Percentiles rank a stretch among this genome's conserved stretches.
Conservation (phyloP, 2,113 vertebrate species). For the Macrotus californicus region DNA sequence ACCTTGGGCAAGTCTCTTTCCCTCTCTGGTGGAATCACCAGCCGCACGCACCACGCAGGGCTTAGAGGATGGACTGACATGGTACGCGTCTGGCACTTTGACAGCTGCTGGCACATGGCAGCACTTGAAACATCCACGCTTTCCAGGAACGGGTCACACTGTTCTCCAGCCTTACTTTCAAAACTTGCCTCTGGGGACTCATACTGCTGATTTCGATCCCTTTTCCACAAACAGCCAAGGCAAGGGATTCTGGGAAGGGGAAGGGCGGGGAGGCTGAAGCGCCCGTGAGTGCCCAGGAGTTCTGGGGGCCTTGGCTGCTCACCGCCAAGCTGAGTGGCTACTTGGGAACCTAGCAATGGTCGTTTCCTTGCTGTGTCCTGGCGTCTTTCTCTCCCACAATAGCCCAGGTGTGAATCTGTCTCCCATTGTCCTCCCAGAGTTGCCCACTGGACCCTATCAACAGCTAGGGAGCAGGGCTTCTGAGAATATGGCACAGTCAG, state of each 20-base stretch:
- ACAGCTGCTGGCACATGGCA: background rate
- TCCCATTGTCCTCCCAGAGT: background rate
- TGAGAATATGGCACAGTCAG: background rate
- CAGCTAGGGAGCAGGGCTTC: background rate
- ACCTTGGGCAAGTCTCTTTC: background rate
- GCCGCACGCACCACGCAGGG: accelerated
- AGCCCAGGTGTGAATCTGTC: background rate
- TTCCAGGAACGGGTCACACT: background rate
- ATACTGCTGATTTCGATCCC: background rate
- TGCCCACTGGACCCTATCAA: background rate
- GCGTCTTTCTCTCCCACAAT: background rate
- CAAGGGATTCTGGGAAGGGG: background rate
- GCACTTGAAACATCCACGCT: background rate
- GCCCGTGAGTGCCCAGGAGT: background rate
- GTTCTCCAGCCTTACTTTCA: background rate
- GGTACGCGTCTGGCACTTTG: background rate
- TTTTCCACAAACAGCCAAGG: background rate
- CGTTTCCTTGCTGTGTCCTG: background rate
- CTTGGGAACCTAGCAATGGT: background rate
- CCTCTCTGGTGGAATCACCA: background rate
- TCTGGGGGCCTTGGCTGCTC: background rate
- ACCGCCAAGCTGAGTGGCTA: background rate
- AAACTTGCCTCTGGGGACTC: background rate
- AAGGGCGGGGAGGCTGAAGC: background rate
- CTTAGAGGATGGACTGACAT: background rate